A percentile compares a stretch with the other conserved stretches of the same genome.
phyloP scores from a whole-genome alignment of 2,113 vertebrate genomes.

The Rhineura floridana region DNA sequence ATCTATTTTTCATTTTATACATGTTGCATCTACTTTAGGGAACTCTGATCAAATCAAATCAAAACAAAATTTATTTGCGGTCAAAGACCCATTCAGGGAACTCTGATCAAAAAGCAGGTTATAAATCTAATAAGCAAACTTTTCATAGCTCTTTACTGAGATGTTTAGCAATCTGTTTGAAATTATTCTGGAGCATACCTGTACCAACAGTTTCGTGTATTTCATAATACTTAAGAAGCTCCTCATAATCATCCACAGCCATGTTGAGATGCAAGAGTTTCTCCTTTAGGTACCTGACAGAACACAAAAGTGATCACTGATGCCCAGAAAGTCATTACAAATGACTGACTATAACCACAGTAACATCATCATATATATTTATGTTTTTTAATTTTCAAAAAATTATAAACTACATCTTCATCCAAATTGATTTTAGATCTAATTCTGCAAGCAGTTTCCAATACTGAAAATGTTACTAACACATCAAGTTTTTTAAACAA shows the following conservation, averaged over 20 bases:
- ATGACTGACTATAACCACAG: neutral
- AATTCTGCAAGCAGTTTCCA: neutral
- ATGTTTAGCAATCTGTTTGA: neutral
- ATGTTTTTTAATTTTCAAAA: no score
- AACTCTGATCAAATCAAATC: neutral
- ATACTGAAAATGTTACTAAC: neutral
- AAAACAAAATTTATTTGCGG: no score
- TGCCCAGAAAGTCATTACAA: neutral
- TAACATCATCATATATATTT: no score
- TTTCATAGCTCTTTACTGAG: neutral
- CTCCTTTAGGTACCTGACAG: neutral
- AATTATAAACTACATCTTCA: no score
- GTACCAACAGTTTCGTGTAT: conserved; percentile 78
- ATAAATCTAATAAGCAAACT: neutral
- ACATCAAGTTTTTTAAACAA: neutral
- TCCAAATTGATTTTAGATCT: no score
- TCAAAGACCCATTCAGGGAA: no score
- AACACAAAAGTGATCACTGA: neutral
- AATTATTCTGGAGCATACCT: conserved; percentile 56
- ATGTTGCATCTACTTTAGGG: neutral
- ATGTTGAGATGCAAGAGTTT: neutral
- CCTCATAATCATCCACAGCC: conserved; percentile 69
- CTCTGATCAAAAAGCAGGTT: neutral
- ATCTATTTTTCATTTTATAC: accelerated
- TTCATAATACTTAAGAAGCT: conserved; percentile 79